Base-by-base conservation (phyloP, 2,888 invertebrate genomes). In the Protonemura montana region DNA sequence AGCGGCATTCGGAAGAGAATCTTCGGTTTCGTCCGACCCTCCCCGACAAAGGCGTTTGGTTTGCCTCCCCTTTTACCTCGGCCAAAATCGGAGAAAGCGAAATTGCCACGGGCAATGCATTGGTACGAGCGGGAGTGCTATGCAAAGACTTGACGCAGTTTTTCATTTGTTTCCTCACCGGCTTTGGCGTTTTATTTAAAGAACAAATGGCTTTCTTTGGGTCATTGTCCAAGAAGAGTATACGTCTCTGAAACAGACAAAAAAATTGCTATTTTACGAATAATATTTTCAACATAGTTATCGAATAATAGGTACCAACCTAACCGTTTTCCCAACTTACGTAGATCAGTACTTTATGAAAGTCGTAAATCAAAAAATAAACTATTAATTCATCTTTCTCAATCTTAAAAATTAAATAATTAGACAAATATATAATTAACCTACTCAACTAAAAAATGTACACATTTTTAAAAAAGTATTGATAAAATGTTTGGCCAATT, bases 181-280 rank as follows among this genome's bases (percentile, higher is more conserved):
- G 1, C 10, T 78, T 28, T 2, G 78, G 27, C 7, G 27, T 78
- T 28, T 59, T 59, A 21, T 21, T 29, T 29, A 30, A 81, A 81
- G n/a, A 2, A 28, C 30, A 13, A 7, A 21, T 3, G 28, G 30
- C 7, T 6, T 3, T 81, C 30, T 30, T n/a, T 7, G 5, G 28
- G 21, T 81, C 81, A 2, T 81, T 30, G 1, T n/a, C 6, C 25
- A 21, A 7, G 29, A 85, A 85, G n/a, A 85, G 77, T 13, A 77
- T 76, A 0, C 85, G 85, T 21, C 30, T 21, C 27, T 35, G 27
- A 77, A 85, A 85, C 26, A 13, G 35, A 7, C 28, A 77, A 77
- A 25, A n/a, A 28, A 59, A 6, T 59, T 2, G 26, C 16, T 26
- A 59, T n/a, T 27, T n/a, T n/a, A n/a, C n/a, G n/a, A n/a, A n/a